A percentile compares a stretch with the other conserved stretches of the same genome.
These are phyloP conservation scores for Oegoconia quadripuncta DNA, from an alignment of 2,888 invertebrate species.

Conservation along the genomic window DNA sequence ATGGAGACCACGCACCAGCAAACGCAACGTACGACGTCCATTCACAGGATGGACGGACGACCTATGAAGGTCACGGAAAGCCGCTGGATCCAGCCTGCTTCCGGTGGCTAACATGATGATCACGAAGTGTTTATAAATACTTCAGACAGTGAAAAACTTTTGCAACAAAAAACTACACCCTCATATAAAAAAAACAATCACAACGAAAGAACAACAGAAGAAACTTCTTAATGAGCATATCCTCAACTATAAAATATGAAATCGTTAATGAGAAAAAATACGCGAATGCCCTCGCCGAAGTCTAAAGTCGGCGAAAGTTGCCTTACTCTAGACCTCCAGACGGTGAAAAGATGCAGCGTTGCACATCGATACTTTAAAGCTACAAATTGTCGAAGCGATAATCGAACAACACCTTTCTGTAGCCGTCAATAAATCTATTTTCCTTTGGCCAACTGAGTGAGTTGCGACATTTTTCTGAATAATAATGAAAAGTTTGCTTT, in stretches of 20 bases:
- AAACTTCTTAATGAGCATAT: slow-evolving; percentile 32
- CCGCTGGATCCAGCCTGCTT: too few species aligned
- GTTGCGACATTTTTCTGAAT: slow-evolving; percentile 20
- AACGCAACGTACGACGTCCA: too few species aligned
- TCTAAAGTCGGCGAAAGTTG: slow-evolving; percentile 42
- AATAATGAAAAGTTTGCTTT: slow-evolving; percentile 35
- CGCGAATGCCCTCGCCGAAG: slow-evolving; percentile 23
- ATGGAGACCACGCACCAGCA: too few species aligned
- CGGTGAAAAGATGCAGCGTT: slow-evolving; percentile 52
- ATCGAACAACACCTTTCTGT: slow-evolving; percentile 25
- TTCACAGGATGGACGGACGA: too few species aligned
- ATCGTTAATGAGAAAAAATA: slow-evolving; percentile 47
- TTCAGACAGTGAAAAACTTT: not conserved
- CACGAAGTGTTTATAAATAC: not conserved
- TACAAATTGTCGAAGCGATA: slow-evolving; percentile 10
- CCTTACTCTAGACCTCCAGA: slow-evolving; percentile 28
- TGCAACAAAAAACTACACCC: slow-evolving; percentile 1
- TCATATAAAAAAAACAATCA: slow-evolving; percentile 6
- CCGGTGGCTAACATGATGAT: too few species aligned
- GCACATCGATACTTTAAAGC: slow-evolving; percentile 27
- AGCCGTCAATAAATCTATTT: slow-evolving; percentile 26
- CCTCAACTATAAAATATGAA: slow-evolving; percentile 36
- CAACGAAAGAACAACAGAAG: slow-evolving; percentile 9
- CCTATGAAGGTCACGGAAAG: too few species aligned
- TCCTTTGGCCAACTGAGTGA: slow-evolving; percentile 8